Evolutionary conservation across 1,140 invertebrate genomes (phyloP).

Genomic region (Solenopsis fugax): DNA sequence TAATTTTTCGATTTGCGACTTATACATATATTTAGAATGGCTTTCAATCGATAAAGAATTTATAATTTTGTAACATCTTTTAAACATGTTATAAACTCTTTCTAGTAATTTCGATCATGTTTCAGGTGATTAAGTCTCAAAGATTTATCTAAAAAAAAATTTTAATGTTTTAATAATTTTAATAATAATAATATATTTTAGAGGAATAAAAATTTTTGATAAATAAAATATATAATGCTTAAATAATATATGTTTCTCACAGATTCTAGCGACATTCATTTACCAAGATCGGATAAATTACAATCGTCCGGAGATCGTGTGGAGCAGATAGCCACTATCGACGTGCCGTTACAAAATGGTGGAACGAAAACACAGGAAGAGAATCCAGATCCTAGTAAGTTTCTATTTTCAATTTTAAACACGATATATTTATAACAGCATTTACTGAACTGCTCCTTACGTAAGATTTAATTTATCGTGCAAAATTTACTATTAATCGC

Average conservation of each 20-base stretch:
- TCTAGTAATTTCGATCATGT: neutral
- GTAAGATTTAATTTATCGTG: neutral
- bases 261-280: constrained; percentile 84
- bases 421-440: neutral
- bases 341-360: constrained; percentile 85
- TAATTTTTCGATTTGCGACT: neutral
- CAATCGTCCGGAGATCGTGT: constrained; percentile 83
- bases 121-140: neutral
- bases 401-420: neutral
- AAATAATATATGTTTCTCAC: neutral
- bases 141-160: neutral
- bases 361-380: constrained; percentile 86
- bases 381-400: constrained; percentile 84
- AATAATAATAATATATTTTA: neutral
- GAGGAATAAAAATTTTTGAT: neutral
- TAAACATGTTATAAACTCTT: neutral
- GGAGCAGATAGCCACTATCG: constrained; percentile 85
- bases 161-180: neutral
- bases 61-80: neutral
- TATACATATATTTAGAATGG: neutral
- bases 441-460: neutral
- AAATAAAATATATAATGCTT: neutral
- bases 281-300: constrained; percentile 85
- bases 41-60: neutral
- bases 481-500: neutral